Conservation (phyloP, 2,113 vertebrate species). For the Sus scrofa region T2T-Sscrofa CM000813.6:73472501-73473000, state of each 20-base stretch:
- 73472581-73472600: neutral
- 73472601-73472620: neutral
- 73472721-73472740: neutral
- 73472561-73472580: neutral
- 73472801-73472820: neutral
- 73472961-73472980: neutral
- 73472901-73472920: neutral
- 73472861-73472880: constrained; percentile 77
- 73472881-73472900: neutral
- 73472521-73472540: neutral
- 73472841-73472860: constrained; percentile 59
- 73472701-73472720: neutral
- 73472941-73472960: neutral
- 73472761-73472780: neutral
- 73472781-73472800: neutral
- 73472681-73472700: neutral
- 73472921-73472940: neutral
- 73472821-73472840: neutral
- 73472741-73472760: neutral
- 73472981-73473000: neutral
- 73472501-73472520: neutral
- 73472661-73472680: neutral
- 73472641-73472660: neutral
- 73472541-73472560: neutral
- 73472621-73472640: neutral